A percentile compares a stretch with the other conserved stretches of the same genome.
Conservation (phyloP, 1,140 invertebrate species). For the Diorhabda elongata region DNA sequence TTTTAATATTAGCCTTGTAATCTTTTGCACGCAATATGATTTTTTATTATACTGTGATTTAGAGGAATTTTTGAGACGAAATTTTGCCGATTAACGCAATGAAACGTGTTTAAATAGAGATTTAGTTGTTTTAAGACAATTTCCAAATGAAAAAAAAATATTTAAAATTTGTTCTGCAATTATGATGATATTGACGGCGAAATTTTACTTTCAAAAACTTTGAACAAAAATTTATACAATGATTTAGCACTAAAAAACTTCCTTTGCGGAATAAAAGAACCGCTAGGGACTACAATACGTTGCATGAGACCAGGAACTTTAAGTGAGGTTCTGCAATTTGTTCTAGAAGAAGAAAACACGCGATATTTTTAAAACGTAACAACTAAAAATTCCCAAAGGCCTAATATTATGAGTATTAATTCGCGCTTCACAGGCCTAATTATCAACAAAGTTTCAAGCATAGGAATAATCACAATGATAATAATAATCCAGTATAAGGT, state of each 20-base stretch:
- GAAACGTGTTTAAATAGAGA: conserved; percentile 22
- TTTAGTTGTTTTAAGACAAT: conserved; percentile 20
- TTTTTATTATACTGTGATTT: too few species aligned
- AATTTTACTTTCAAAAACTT: background rate
- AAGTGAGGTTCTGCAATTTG: conserved; percentile 6
- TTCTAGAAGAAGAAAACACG: background rate
- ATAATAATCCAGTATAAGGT: too few species aligned
- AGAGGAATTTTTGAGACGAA: background rate
- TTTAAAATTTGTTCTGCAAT: conserved; percentile 21
- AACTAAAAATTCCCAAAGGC: background rate
- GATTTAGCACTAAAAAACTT: conserved; percentile 28
- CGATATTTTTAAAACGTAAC: background rate
- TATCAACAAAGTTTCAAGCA: too few species aligned
- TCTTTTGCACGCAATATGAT: too few species aligned
- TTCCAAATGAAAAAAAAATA: conserved; percentile 14
- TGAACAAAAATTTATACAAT: conserved; percentile 21
- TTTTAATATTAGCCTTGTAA: too few species aligned
- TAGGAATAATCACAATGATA: too few species aligned
- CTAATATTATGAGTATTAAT: too few species aligned
- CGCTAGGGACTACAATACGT: conserved; percentile 4
- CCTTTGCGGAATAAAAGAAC: background rate
- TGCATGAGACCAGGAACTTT: background rate
- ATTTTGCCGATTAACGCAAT: conserved; percentile 24
- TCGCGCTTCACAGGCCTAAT: too few species aligned
- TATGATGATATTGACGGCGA: conserved; percentile 19